Conservation (phyloP, 1,140 invertebrate species). For the Trachelipus rathkii region DNA sequence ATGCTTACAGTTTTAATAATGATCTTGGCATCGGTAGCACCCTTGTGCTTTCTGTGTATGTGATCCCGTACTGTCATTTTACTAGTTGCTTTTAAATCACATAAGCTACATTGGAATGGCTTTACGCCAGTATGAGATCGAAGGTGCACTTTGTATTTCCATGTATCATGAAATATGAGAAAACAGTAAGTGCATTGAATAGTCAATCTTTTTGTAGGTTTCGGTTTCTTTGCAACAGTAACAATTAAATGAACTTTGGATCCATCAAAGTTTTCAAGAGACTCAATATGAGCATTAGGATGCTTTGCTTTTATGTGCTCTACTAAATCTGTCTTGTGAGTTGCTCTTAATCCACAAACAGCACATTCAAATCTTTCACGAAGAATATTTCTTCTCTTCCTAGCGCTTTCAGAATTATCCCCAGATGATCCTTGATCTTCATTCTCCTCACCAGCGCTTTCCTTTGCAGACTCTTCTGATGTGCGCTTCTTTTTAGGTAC, state of each 20-base stretch:
- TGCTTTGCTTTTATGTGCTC: slow-evolving; percentile 42
- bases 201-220: slow-evolving; percentile 30
- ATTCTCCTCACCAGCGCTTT: slow-evolving; percentile 27
- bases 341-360: slow-evolving; percentile 41
- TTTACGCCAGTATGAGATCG: slow-evolving; percentile 52
- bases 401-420: not conserved
- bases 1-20: slow-evolving; percentile 36
- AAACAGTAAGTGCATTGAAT: slow-evolving; percentile 41
- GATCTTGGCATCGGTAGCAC: slow-evolving; percentile 35
- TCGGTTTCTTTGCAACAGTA: slow-evolving; percentile 38
- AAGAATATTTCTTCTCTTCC: slow-evolving; percentile 41
- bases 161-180: slow-evolving; percentile 43
- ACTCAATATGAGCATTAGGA: slow-evolving; percentile 44
- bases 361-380: slow-evolving; percentile 43
- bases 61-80: slow-evolving; percentile 54
- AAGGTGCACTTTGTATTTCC: slow-evolving; percentile 49
- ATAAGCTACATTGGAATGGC: slow-evolving; percentile 48
- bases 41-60: slow-evolving; percentile 45
- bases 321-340: slow-evolving; percentile 42
- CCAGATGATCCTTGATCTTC: not conserved
- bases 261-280: slow-evolving; percentile 41
- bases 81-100: slow-evolving; percentile 48
- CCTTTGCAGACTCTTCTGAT: slow-evolving; percentile 17
- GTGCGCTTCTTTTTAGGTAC: slow-evolving; percentile 34
- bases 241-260: slow-evolving; percentile 43